Evolutionary conservation across 1,140 invertebrate species (phyloP), one percentile per base, ranked within the genome.

Genomic region (Asbolus verrucosus): DNA sequence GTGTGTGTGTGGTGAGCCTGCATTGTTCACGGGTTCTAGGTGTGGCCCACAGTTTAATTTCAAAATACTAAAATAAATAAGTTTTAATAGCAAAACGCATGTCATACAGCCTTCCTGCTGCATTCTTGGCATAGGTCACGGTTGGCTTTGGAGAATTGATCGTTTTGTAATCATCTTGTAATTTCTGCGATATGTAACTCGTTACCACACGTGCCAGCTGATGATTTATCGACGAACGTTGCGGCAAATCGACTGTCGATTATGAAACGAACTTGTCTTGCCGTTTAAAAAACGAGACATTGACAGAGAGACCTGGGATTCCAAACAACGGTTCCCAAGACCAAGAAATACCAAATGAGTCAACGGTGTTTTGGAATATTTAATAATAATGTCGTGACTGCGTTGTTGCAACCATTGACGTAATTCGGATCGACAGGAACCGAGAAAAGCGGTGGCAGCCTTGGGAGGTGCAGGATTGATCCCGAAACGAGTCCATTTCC

Each of bases 101-200:
- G 19, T 54, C 43, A 50, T 50, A 50, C 21, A 54, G 46, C 46
- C 46, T 54, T 54, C 46, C 46, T 54, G 46, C n/a, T 54, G 11
- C 46, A 54, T 54, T 24, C 46, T 54, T 54, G 21, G 19, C 19
- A 54, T 54, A 54, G 46, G 46, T 54, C 46, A 54, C 19, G 46
- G 46, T 11, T 54, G 46, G 19, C 41, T 54, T 27, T 24, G 16
- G 9, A 15, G 21, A 54, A 13, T 54, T 21, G 46, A 54, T 14
- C 19, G 11, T 54, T 54, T 54, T 54, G 46, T 54, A 54, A 54
- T 54, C 46, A 27, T 46, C 46, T n/a, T 18, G 43, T 50, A 50
- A 50, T 50, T 50, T 50, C 43, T 50, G 2, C n/a, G 15, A 50
- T 19, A 21, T 50, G 19, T 54, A 27, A 54, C 19, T 54, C 11